Base-by-base conservation (phyloP, 2,797 vertebrate species). In the Brotula barbata region DNA sequence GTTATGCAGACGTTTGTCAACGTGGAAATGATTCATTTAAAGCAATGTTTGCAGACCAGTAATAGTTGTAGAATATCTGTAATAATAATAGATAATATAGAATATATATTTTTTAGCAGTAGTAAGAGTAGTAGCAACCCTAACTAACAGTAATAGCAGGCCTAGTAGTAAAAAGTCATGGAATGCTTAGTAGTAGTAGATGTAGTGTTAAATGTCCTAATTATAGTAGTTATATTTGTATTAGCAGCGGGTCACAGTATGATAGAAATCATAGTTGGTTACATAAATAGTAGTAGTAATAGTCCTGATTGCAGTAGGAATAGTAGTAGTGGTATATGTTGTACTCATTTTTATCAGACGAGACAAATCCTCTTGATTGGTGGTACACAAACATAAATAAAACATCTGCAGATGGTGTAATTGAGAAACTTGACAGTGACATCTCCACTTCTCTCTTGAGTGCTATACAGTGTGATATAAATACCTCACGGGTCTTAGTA, bases 391-490 rank as follows among this genome's bases (percentile, higher is more conserved):
- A 10, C 8, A 20, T 11, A 11, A 42, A 42, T 33, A 20, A 42
- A 19, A 55, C 12, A 48, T 21, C 8, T 17, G 21, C 21, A 25
- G 21, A 7, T 72, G 39, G 37, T 46, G 44, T 59, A 42, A 64
- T 28, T 55, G 7, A n/a, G 16, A n/a, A 19, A 16, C 15, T 4
- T 17, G 8, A 42, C 16, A 4, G n/a, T 5, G 8, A 20, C 15
- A 12, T 7, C 19, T 17, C 10, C 8, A 16, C 16, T 12, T 50
- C n/a, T 45, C 15, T 23, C 43, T 8, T 28, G 25, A 4, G 25
- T 28, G 25, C 8, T 28, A 28, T 28, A 28, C 4, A 28, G 11
- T 51, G 41, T 11, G 40, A 58, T 34, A 52, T 31, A 65, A 51
- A 17, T 3, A 42, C 45, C 12, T 54, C 28, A 52, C 7, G 16